A percentile compares a stretch with the other conserved stretches of the same genome.
phyloP scores from a whole-genome alignment of 2,888 invertebrate genomes.

The Eurois occulta region DNA sequence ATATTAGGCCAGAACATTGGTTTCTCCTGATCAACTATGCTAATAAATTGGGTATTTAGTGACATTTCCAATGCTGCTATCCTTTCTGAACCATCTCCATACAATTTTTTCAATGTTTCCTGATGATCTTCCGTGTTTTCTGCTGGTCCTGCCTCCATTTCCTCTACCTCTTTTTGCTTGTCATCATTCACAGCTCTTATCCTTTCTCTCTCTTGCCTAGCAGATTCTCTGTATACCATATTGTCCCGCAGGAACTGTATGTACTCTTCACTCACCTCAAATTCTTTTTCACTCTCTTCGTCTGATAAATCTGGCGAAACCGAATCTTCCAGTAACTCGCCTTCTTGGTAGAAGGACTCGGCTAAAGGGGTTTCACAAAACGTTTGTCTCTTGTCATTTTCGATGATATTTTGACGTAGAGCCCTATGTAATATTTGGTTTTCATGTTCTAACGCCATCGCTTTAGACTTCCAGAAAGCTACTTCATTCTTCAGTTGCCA shows the following conservation, averaged over 20 bases:
- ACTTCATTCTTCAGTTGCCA: constrained; percentile 90
- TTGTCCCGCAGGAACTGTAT: constrained; percentile 91
- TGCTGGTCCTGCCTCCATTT: constrained; percentile 69
- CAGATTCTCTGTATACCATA: constrained; percentile 88
- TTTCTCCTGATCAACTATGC: constrained; percentile 90
- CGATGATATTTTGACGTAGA: constrained; percentile 76
- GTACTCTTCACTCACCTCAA: constrained; percentile 92
- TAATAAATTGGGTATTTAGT: constrained; percentile 92
- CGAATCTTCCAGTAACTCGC: not conserved
- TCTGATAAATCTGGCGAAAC: constrained; percentile 42
- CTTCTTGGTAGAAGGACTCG: not conserved
- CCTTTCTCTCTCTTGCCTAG: constrained; percentile 76
- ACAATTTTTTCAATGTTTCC: constrained; percentile 88
- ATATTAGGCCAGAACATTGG: constrained; percentile 94
- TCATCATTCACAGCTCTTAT: constrained; percentile 69
- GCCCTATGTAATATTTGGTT: constrained; percentile 90
- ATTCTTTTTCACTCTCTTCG: constrained; percentile 50
- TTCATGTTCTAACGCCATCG: constrained; percentile 90
- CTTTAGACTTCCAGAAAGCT: constrained; percentile 91
- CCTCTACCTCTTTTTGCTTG: constrained; percentile 60
- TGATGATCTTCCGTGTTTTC: constrained; percentile 73
- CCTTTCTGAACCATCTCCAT: constrained; percentile 92
- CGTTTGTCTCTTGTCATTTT: not conserved
- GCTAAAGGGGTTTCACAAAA: not conserved
- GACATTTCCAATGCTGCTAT: constrained; percentile 94